Conservation (phyloP, 2,113 vertebrate species). For the Pluvialis apricaria region DNA sequence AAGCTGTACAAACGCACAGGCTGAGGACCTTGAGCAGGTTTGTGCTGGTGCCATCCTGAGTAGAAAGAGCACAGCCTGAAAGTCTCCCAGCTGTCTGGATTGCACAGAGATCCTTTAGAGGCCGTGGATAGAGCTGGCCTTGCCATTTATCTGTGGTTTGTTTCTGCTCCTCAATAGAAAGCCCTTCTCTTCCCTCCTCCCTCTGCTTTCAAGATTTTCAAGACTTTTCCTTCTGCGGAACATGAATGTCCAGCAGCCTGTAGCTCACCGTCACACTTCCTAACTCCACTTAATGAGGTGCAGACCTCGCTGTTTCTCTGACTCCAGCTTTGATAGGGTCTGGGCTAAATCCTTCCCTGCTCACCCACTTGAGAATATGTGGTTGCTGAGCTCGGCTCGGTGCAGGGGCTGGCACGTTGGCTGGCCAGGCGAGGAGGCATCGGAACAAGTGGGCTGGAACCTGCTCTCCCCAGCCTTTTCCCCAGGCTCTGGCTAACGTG, state of each 20-base stretch:
- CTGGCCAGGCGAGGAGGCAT: neutral
- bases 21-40: neutral
- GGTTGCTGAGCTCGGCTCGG: neutral
- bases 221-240: neutral
- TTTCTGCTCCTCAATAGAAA: neutral
- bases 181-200: neutral
- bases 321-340: neutral
- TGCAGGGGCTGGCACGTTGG: accelerated
- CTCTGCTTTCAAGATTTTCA: neutral
- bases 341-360: neutral
- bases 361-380: neutral
- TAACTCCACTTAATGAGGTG: neutral
- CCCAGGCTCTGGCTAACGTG: neutral
- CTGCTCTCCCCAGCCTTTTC: neutral
- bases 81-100: neutral
- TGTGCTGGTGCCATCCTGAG: neutral
- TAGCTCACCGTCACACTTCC: neutral
- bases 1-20: accelerated
- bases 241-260: neutral
- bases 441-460: neutral
- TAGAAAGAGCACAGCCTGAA: neutral
- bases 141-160: neutral
- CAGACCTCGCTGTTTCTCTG: neutral
- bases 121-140: accelerated
- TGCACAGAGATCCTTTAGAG: neutral